Base-by-base conservation (phyloP, 1,140 invertebrate genomes). In the Cydia pomonella region DNA sequence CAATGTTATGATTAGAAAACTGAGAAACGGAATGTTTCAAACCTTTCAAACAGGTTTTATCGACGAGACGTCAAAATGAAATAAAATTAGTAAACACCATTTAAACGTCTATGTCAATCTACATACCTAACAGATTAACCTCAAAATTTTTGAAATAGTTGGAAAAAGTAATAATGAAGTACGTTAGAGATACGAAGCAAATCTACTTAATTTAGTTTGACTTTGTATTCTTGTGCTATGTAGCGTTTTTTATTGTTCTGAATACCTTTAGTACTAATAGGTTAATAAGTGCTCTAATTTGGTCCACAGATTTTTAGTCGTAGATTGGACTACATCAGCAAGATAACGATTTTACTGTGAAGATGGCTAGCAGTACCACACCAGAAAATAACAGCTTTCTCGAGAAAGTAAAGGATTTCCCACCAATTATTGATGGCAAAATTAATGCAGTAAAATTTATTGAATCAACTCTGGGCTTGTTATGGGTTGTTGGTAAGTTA, bases 401-500 rank as follows among this genome's bases (percentile, higher is more conserved):
- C 64, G 73, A 80, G 50, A 81, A 80, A 27, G 73, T 90, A n/a
- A 89, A 88, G 81, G 89, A 86, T 73, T 95, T 94, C 84, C 94
- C 94, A 73, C 74, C 85, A 38, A 74, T 91, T 41, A 77, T 86
- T n/a, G 82, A 94, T 80, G 94, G 94, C 53, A 95, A 94, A 92
- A 94, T 96, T 80, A 91, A 94, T 81, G 94, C 95, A 4, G 82
- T 87, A 75, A 82, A 93, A 77, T 96, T 96, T 93, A 87, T 96
- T 29, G 90, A 93, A 75, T 95, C 95, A 72, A 90, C 95, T 29
- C 92, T 87, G 75, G 94, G 94, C 80, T 91, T 96, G 82, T 93
- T 96, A n/a, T 80, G 78, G 69, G 85, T 95, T 76, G 89, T 96
- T 78, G 95, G 95, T 96, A 93, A 84, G 93, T 85, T 69, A 7